Conservation (phyloP, 2,113 vertebrate genomes). For the Archocentrus centrarchus region DNA sequence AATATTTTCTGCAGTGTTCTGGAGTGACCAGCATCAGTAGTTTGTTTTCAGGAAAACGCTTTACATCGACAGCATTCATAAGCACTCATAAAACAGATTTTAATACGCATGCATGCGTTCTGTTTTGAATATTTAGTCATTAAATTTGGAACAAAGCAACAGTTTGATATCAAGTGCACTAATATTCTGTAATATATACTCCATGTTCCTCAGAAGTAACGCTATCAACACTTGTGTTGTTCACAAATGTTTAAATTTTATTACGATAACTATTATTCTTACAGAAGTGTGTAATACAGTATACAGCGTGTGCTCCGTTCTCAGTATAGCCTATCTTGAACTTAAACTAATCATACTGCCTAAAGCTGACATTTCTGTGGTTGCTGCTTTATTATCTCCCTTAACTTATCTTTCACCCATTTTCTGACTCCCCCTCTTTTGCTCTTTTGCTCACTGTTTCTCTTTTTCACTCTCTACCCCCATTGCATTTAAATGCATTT, state of each 20-base stretch:
- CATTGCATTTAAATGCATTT: slow-evolving; percentile 79
- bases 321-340: slow-evolving; percentile 53
- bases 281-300: slow-evolving; percentile 20
- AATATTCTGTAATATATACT: fast-evolving
- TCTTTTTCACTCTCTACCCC: slow-evolving; percentile 37
- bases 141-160: not conserved
- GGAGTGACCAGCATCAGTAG: not conserved
- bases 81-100: not conserved
- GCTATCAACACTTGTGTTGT: not conserved
- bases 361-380: slow-evolving; percentile 64
- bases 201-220: not conserved
- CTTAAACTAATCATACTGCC: slow-evolving; percentile 68
- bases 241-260: slow-evolving; percentile 2
- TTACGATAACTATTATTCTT: slow-evolving; percentile 41
- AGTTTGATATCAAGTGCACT: not conserved
- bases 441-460: slow-evolving; percentile 39
- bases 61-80: not conserved
- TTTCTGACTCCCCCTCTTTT: slow-evolving; percentile 52
- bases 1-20: not conserved
- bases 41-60: not conserved
- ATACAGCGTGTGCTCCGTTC: slow-evolving; percentile 36
- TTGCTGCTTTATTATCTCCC: slow-evolving; percentile 64
- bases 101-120: not conserved
- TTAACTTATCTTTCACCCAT: slow-evolving; percentile 35
- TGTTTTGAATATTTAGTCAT: not conserved